Evolutionary conservation across 1,140 invertebrate genomes (phyloP), one percentile per base, ranked within the genome.

Genomic region (Cataglyphis hispanica): DNA sequence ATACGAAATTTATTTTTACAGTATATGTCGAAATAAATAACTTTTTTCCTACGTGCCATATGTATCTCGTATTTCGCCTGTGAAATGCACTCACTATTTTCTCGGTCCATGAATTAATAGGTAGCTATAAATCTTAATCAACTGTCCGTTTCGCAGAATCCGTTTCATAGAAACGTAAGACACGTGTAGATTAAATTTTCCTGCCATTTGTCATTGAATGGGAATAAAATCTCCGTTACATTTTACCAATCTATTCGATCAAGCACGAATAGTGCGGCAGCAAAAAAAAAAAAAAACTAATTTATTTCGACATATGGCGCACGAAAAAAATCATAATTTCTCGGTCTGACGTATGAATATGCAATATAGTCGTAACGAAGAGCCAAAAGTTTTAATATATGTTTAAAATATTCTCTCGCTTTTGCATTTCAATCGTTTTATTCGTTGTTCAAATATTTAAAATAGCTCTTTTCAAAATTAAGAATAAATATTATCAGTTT

Each of bases 51-150:
- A 25, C 56, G n/a, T 19, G 25, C 25, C n/a, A 11, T 25, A 37
- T 50, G 46, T 19, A 46, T 46, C 34, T 76, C 53, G 22, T 40
- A 40, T 31, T 31, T 5, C 37, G 22, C 34, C 16, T 58, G n/a
- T 61, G 8, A 50, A 50, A 50, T 50, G 46, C 19, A 50, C 46
- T 50, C 56, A n/a, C 74, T 43, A 37, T 61, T 31, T 40, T 76
- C 61, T 63, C 58, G 10, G 19, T 76, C 16, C 74, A 11, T 31
- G 16, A 27, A 76, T 76, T 76, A 74, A 74, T 58, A 76, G 74
- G 27, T 63, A 76, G 74, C 56, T 27, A 76, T 76, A 76, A 76
- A 76, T 76, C 74, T 76, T 76, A 76, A 76, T 76, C 74, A 76
- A 27, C 74, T 76, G 25, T 63, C 37, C 58, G 6, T 31, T 76